Evolutionary conservation across 2,797 vertebrate species (phyloP), one percentile per base, ranked within the genome.

Genomic region (Gymnothorax reevesii): DNA sequence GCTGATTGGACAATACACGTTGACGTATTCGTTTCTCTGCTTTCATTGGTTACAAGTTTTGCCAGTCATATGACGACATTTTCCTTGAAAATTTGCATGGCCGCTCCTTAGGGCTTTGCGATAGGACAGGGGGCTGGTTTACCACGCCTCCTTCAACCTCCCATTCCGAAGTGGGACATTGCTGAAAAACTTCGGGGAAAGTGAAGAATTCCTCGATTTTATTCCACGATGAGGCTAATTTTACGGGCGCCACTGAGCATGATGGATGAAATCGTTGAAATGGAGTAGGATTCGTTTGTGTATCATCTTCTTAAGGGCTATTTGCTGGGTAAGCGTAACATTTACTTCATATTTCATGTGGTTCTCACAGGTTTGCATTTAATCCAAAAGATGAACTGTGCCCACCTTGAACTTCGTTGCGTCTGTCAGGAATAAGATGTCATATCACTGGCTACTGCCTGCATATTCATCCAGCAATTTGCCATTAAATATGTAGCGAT

Each of bases 301-400:
- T 86, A 69, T 86, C 62, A 27, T 82, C 62, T 42, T 87, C 71
- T 55, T 84, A 69, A 89, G 83, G 88, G 54, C 84, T 88, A 87
- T 88, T 87, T 25, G 64, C 52, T 80, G 85, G 94, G 95, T 96
- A 94, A 94, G 94, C 89, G 20, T 83, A 86, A 71, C 77, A 84
- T 71, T 87, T 25, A 20, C 82, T 49, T 88, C 42, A 83, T 62
- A 66, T 77, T 7, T 80, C 57, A 55, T n/a, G 62, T 27, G 83
- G 84, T 73, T 77, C 52, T 83, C 33, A 87, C 27, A 22, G 84
- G 79, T 84, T 83, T 66, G 79, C 7, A 82, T 82, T 71, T 57
- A 27, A 66, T 66, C 55, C 22, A 27, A 55, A 83, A 57, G 15
- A 83, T 64, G 64, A 10, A 33, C 25, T 69, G 52, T 54, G 15